A percentile compares a stretch with the other conserved stretches of the same genome.
Evolutionary conservation across 2,113 vertebrate species (phyloP).

Genomic region (Micronycteris hirsuta): DNA sequence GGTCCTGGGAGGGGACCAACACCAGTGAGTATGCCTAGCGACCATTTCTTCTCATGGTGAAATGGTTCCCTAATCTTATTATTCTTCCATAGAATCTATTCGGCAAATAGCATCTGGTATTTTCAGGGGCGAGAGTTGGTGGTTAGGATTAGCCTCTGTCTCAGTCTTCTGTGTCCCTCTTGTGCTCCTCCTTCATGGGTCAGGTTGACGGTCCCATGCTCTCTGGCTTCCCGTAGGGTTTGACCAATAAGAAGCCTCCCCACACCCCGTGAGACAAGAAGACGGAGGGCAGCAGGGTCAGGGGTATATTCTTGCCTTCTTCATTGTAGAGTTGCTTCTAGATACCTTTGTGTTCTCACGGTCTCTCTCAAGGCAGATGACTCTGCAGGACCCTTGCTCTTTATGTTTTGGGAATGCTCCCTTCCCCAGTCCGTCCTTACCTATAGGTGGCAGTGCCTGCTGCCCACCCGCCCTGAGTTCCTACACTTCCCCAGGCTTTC

Average conservation of each 20-base stretch:
- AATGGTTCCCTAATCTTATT: neutral
- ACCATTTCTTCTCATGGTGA: neutral
- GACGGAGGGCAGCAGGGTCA: neutral
- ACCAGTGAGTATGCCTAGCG: fast-evolving
- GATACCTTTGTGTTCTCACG: too few relatives aligned
- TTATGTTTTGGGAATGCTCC: too few relatives aligned
- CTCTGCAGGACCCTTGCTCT: neutral
- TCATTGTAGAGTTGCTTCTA: neutral
- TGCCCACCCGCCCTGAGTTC: too few relatives aligned
- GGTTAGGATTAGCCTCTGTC: neutral
- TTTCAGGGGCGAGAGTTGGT: too few relatives aligned
- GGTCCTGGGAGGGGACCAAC: fast-evolving
- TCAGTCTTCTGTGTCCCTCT: neutral
- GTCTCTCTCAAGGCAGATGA: too few relatives aligned
- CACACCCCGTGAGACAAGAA: neutral
- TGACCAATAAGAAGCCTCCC: neutral
- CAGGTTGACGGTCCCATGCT: neutral
- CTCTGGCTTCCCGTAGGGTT: neutral
- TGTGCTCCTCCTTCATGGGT: neutral
- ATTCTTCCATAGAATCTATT: neutral
- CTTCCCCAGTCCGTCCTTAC: neutral
- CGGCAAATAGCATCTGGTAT: too few relatives aligned
- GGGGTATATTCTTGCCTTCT: neutral
- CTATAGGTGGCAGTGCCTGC: too few relatives aligned
- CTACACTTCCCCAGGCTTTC: neutral